Evolutionary conservation across 2,113 vertebrate species (phyloP).

Genomic region (Nothoprocta pentlandii): DNA sequence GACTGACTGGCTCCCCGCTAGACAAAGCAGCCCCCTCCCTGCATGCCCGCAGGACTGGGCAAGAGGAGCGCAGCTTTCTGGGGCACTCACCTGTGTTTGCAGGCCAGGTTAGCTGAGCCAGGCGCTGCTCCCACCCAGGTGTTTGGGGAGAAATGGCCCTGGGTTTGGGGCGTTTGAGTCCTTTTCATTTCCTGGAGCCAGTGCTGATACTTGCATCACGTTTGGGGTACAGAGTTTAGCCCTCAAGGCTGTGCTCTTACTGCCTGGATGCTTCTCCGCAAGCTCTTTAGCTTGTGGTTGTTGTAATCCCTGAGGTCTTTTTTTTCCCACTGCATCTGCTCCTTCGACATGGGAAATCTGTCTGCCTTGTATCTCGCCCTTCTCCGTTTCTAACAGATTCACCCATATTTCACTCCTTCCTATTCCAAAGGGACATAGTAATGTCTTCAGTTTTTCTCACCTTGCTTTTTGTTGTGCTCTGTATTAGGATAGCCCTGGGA

Average conservation of each 20-base stretch:
- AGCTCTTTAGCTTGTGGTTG: background rate
- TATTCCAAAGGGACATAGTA: background rate
- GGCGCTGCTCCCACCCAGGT: background rate
- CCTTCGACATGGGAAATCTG: background rate
- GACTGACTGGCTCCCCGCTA: background rate
- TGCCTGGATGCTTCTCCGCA: background rate
- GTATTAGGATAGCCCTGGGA: background rate
- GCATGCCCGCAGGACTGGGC: background rate
- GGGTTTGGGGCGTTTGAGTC: background rate
- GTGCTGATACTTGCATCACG: background rate
- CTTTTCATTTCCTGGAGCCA: background rate
- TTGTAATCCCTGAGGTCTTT: background rate
- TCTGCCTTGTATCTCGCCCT: background rate
- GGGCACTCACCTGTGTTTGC: accelerated
- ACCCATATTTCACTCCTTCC: background rate
- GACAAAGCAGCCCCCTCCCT: background rate
- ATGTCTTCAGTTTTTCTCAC: background rate
- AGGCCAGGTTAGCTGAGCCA: accelerated
- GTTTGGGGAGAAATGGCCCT: background rate
- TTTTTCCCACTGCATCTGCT: background rate
- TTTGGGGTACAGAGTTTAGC: background rate
- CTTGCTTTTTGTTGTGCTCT: background rate
- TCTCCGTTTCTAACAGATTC: background rate
- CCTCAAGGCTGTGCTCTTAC: background rate
- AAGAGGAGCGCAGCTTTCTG: accelerated